phyloP scores from a whole-genome alignment of 2,888 invertebrate species.

The Parnassius apollo region DNA sequence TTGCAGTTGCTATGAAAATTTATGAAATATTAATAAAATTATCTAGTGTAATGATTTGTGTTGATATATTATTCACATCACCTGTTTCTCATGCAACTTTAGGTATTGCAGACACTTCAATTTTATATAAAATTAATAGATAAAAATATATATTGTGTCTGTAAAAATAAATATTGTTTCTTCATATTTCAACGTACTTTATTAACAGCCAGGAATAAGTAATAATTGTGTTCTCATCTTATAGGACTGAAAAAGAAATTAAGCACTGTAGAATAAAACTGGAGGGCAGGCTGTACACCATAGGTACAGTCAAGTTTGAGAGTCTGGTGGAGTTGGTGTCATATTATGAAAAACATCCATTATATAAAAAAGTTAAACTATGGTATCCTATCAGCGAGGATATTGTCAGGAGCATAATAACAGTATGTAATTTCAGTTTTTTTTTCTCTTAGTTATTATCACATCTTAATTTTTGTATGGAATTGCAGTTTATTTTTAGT shows the following conservation, averaged over 20 bases:
- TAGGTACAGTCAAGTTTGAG: constrained; percentile 96
- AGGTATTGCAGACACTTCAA: too few species aligned
- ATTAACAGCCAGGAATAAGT: too few species aligned
- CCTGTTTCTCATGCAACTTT: too few species aligned
- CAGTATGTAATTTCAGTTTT: constrained; percentile 69
- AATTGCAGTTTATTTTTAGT: neutral
- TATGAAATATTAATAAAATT: too few species aligned
- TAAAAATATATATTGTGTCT: too few species aligned
- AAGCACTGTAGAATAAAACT: constrained; percentile 98
- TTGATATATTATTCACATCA: too few species aligned
- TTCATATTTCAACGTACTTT: too few species aligned
- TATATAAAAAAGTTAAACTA: constrained; percentile 95
- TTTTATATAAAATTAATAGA: too few species aligned
- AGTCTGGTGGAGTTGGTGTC: constrained; percentile 96
- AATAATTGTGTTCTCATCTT: constrained; percentile 36
- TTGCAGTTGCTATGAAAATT: neutral
- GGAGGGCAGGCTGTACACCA: constrained; percentile 94
- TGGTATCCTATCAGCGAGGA: constrained; percentile 91
- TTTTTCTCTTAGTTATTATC: neutral
- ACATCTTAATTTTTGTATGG: neutral
- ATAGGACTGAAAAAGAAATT: constrained; percentile 94
- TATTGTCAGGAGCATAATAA: constrained; percentile 81
- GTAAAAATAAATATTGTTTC: too few species aligned
- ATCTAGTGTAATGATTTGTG: too few species aligned
- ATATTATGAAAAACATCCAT: constrained; percentile 94